phyloP scores from a whole-genome alignment of 1,140 invertebrate species.

The Coelopa frigida region DNA sequence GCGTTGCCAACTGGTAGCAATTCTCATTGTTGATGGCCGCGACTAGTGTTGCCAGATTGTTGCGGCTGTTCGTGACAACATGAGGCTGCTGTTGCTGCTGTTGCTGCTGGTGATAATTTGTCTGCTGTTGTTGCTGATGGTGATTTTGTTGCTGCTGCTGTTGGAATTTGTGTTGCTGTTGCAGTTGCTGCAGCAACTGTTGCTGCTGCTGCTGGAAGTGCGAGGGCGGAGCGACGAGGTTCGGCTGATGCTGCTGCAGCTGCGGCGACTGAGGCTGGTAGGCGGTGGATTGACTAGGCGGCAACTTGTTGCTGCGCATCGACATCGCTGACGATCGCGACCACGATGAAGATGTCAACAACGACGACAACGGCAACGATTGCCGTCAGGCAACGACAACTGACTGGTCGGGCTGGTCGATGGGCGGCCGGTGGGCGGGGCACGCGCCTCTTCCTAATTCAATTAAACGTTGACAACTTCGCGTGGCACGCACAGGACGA shows the following conservation, averaged over 20 bases:
- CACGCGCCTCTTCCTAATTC: too few relatives aligned
- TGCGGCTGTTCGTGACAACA: slow-evolving; percentile 28
- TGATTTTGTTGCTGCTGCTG: slow-evolving; percentile 35
- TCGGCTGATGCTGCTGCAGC: slow-evolving; percentile 14
- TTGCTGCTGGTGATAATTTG: slow-evolving; percentile 11
- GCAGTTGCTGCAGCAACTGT: slow-evolving; percentile 35
- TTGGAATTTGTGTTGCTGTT: slow-evolving; percentile 44
- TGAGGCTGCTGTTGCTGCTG: slow-evolving; percentile 12
- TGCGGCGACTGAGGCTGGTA: slow-evolving; percentile 11
- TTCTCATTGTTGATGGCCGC: slow-evolving; percentile 41
- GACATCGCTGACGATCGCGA: slow-evolving; percentile 35
- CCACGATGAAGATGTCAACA: background rate
- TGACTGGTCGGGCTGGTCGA: background rate
- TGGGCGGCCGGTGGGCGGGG: too few relatives aligned
- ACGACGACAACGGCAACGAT: too few relatives aligned
- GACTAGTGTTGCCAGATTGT: slow-evolving; percentile 38
- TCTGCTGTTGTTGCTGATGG: slow-evolving; percentile 15
- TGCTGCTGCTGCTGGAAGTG: slow-evolving; percentile 41
- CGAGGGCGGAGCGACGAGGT: slow-evolving; percentile 21
- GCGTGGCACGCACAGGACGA: too few relatives aligned
- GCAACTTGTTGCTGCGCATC: slow-evolving; percentile 37
- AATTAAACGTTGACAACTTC: too few relatives aligned
- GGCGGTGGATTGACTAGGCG: slow-evolving; percentile 5
- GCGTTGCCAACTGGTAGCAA: slow-evolving; percentile 13
- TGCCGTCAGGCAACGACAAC: too few relatives aligned